phyloP scores from a whole-genome alignment of 2,113 vertebrate species.

The Orycteropus afer region DNA sequence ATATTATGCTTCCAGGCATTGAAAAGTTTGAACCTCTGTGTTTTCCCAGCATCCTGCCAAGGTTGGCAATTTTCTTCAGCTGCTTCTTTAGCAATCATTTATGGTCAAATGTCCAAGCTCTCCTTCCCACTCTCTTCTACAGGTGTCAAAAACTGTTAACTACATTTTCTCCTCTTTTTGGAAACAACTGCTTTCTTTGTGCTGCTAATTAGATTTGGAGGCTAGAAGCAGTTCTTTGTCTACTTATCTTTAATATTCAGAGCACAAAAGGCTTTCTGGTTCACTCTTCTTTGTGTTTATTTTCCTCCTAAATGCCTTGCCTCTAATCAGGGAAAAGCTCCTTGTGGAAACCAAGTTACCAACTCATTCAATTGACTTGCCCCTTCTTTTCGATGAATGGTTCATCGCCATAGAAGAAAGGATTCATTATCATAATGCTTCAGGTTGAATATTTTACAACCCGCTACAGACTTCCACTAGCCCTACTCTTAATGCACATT shows the following conservation, averaged over 20 bases:
- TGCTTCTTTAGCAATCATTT: neutral
- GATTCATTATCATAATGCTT: conserved; percentile 36
- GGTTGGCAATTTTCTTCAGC: conserved; percentile 26
- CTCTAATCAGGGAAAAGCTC: conserved; percentile 28
- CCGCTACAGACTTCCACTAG: neutral
- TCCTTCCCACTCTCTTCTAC: neutral
- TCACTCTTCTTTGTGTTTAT: conserved; percentile 49
- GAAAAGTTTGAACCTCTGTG: neutral
- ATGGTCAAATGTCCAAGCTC: neutral
- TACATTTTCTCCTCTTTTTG: conserved; percentile 20
- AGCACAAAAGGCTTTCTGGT: neutral
- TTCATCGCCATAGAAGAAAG: conserved; percentile 14
- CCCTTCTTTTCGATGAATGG: conserved; percentile 21
- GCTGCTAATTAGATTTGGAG: conserved; percentile 52
- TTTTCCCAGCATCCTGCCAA: conserved; percentile 36
- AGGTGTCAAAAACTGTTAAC: conserved; percentile 34
- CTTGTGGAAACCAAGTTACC: conserved; percentile 31
- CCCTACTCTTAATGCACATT: neutral
- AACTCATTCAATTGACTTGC: conserved; percentile 33
- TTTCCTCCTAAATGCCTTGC: conserved; percentile 45
- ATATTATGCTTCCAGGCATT: neutral
- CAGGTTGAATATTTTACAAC: conserved; percentile 38
- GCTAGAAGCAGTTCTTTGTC: neutral
- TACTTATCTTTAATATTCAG: conserved; percentile 48
- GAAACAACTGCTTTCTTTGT: conserved; percentile 12